Evolutionary conservation across 2,888 invertebrate species (phyloP).

Genomic region (Papilio gigon): DNA sequence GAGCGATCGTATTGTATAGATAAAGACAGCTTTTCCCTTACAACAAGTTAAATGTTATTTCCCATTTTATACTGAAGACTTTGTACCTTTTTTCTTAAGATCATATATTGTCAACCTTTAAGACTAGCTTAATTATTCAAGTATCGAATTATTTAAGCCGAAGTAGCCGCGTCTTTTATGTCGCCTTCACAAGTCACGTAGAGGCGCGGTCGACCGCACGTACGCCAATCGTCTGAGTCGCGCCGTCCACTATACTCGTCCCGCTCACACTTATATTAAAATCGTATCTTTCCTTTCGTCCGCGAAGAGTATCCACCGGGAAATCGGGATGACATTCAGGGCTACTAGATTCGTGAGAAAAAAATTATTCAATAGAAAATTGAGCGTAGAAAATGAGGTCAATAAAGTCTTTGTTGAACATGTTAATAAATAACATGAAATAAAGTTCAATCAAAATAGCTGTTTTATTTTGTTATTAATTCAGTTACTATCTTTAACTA

Average conservation of each 20-base stretch:
- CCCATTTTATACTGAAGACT: too few relatives aligned
- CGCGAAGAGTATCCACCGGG: conserved; percentile 69
- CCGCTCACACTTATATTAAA: conserved; percentile 50
- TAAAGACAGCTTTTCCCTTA: too few relatives aligned
- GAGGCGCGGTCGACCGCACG: conserved; percentile 76
- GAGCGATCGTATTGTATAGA: too few relatives aligned
- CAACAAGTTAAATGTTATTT: too few relatives aligned
- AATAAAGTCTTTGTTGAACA: not conserved
- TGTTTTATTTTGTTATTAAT: not conserved
- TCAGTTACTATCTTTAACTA: not conserved
- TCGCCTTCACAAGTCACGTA: conserved; percentile 73
- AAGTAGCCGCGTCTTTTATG: conserved; percentile 53
- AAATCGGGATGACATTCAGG: conserved; percentile 73
- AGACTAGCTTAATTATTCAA: conserved; percentile 45
- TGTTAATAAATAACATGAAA: not conserved
- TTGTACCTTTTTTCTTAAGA: too few relatives aligned
- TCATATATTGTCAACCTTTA: too few relatives aligned
- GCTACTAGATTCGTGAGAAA: conserved; percentile 27
- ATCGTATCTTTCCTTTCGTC: conserved; percentile 51
- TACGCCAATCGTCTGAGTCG: conserved; percentile 79
- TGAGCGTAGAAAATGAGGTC: not conserved
- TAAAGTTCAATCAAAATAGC: not conserved
- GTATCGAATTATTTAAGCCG: conserved; percentile 60
- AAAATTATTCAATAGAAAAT: conserved; percentile 25
- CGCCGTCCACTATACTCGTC: conserved; percentile 69